Evolutionary conservation across 2,888 invertebrate genomes (phyloP), one percentile per base, ranked within the genome.

Genomic region (Odontocerum albicorne): DNA sequence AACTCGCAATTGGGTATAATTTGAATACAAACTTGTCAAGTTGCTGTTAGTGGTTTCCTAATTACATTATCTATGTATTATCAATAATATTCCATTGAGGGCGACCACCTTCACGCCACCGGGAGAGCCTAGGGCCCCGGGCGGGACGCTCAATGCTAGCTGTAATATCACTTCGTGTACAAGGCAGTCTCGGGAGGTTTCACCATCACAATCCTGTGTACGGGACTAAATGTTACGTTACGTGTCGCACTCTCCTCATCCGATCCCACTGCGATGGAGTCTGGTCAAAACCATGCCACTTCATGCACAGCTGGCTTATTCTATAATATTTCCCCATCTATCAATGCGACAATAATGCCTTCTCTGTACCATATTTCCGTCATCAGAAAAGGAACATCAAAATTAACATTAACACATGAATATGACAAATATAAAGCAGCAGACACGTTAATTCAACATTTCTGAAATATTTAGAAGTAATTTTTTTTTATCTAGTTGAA

Each of bases 181-280:
- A 77, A 76, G 77, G 77, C 77, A 77, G 77, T 77, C 77, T 76
- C 77, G 35, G 38, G 45, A 39, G 71, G 75, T 72, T 72, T 50
- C 70, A 65, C 57, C 57, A 73, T 76, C 76, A 72, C 75, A 75
- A 75, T 77, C 76, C 75, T 72, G 75, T 53, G 32, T 52, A 35
- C 32, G 49, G 56, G 49, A 35, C 49, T 40, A 55, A 45, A 44
- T 44, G 45, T 15, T 75, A 74, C 40, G 66, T 71, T 43, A 49
- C 19, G 38, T 42, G 15, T 32, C 17, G 19, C 17, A 38, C 15
- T 8, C 16, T 19, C 33, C 33, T 12, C n/a, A 46, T 21, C 12
- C 20, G 16, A 13, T 17, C n/a, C 15, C n/a, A 32, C 10, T 12
- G n/a, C 33, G 20, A 46, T 32, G 40, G 40, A 32, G n/a, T n/a